phyloP scores from a whole-genome alignment of 1,140 invertebrate species.

The Trachymyrmex septentrionalis region DNA sequence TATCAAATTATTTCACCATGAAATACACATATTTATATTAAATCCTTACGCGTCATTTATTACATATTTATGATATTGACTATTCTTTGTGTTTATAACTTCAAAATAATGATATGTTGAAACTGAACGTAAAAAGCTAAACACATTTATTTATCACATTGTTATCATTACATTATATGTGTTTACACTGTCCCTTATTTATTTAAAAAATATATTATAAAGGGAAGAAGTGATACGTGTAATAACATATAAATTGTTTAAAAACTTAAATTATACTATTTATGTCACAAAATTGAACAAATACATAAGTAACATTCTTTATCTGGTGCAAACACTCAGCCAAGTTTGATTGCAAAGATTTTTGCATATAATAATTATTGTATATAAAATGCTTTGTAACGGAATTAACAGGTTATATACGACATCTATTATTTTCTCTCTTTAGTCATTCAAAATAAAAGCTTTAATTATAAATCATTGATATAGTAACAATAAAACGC shows the following conservation, averaged over 20 bases:
- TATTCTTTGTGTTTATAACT: constrained; percentile 15
- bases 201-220: background rate
- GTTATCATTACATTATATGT: background rate
- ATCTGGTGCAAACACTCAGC: constrained; percentile 1
- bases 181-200: background rate
- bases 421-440: background rate
- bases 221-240: background rate
- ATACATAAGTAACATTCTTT: background rate
- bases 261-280: background rate
- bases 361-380: constrained; percentile 5
- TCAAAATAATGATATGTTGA: background rate
- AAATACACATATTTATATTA: constrained; percentile 27
- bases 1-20: constrained; percentile 30
- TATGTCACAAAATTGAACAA: background rate
- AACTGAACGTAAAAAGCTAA: background rate
- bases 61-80: background rate
- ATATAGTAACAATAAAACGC: constrained; percentile 32
- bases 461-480: constrained; percentile 15
- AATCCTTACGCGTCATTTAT: constrained; percentile 13
- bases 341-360: background rate
- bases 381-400: constrained; percentile 1
- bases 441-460: constrained; percentile 13
- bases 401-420: background rate
- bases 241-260: background rate
- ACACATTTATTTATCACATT: constrained; percentile 9